phyloP scores from a whole-genome alignment of 2,113 vertebrate genomes.

The Echinops telfairi region DNA sequence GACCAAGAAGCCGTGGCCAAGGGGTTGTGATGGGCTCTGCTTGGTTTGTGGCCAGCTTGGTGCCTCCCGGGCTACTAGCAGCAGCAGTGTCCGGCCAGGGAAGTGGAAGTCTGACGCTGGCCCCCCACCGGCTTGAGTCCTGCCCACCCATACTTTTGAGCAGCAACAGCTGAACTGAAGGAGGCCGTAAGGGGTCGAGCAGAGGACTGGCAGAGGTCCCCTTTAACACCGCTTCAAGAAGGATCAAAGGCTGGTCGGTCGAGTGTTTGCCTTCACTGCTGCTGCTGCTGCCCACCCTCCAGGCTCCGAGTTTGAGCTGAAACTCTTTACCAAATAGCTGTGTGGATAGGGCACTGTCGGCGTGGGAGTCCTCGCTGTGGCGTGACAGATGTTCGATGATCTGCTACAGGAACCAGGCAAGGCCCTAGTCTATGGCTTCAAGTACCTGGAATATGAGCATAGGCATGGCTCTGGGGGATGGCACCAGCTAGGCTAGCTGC shows the following conservation, averaged over 20 bases:
- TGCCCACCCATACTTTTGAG: slow-evolving; percentile 89
- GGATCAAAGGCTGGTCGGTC: slow-evolving; percentile 91
- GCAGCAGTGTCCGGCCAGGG: slow-evolving; percentile 89
- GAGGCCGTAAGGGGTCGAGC: slow-evolving; percentile 90
- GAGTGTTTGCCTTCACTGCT: slow-evolving; percentile 92
- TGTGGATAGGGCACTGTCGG: slow-evolving; percentile 92
- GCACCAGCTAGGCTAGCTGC: slow-evolving; percentile 92
- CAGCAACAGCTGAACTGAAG: slow-evolving; percentile 89
- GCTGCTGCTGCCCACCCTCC: slow-evolving; percentile 83
- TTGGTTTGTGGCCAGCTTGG: slow-evolving; percentile 89
- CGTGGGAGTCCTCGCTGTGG: slow-evolving; percentile 89
- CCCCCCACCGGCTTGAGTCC: slow-evolving; percentile 87
- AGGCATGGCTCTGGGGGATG: slow-evolving; percentile 91
- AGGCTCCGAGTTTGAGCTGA: slow-evolving; percentile 91
- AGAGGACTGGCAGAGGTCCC: slow-evolving; percentile 93
- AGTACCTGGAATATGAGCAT: slow-evolving; percentile 94
- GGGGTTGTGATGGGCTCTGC: slow-evolving; percentile 90
- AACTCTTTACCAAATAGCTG: slow-evolving; percentile 93
- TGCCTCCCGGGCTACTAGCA: slow-evolving; percentile 89
- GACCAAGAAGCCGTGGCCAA: slow-evolving; percentile 88
- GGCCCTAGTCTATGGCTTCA: slow-evolving; percentile 90
- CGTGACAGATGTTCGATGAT: slow-evolving; percentile 94
- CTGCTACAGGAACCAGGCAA: slow-evolving; percentile 91
- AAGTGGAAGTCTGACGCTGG: slow-evolving; percentile 85
- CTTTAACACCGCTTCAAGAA: slow-evolving; percentile 94